phyloP scores from a whole-genome alignment of 2,113 vertebrate genomes.

The Hemichromis elongatus region DNA sequence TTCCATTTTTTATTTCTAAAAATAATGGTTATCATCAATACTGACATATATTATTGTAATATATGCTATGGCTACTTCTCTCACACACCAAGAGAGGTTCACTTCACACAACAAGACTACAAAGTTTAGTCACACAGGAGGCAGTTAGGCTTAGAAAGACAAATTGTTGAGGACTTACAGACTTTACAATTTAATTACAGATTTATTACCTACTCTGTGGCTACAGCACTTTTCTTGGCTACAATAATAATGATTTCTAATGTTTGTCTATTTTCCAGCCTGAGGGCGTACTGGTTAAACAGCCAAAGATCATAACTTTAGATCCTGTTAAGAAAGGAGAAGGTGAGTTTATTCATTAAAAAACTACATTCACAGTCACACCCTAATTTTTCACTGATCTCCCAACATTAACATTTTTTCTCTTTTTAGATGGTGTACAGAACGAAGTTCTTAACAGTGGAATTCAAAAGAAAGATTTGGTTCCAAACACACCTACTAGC shows the following conservation, averaged over 20 bases:
- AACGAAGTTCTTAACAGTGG: constrained; percentile 24
- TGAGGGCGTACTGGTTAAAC: constrained; percentile 72
- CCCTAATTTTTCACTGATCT: neutral
- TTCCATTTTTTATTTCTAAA: neutral
- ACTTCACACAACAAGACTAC: fast-evolving
- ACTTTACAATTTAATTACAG: neutral
- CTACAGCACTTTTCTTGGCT: fast-evolving
- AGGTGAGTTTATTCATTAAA: constrained; percentile 57
- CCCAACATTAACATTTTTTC: neutral
- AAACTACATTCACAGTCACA: fast-evolving
- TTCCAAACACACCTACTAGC: neutral
- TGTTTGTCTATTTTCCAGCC: constrained; percentile 64
- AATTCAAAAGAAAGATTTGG: neutral
- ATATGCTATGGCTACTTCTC: neutral
- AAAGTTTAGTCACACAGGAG: fast-evolving
- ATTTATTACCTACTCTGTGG: neutral
- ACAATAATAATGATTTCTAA: neutral
- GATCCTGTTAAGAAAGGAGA: constrained; percentile 66
- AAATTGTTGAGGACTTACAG: neutral
- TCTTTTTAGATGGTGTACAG: constrained; percentile 44
- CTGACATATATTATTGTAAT: too few species aligned
- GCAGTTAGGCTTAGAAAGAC: neutral
- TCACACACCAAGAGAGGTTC: fast-evolving
- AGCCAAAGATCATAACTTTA: constrained; percentile 39
- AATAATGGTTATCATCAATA: too few species aligned